A percentile compares a stretch with the other conserved stretches of the same genome.
Conservation (phyloP, 2,797 vertebrate species). For the Hoplostethus atlanticus region DNA sequence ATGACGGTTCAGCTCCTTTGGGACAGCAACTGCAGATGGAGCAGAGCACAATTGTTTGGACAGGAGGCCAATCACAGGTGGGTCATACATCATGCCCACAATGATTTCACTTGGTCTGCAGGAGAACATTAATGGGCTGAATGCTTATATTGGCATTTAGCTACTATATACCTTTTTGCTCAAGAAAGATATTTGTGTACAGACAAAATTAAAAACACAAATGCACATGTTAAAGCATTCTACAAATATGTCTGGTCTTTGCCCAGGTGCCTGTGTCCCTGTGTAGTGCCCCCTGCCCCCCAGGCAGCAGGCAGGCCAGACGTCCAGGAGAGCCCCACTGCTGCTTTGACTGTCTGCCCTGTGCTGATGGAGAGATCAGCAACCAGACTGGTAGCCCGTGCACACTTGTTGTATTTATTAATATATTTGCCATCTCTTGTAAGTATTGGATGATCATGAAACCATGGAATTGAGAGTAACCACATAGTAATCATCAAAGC, state of each 20-base stretch:
- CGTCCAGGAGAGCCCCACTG: constrained; percentile 73
- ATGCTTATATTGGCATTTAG: neutral
- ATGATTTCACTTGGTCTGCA: too few species aligned
- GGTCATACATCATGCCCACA: neutral
- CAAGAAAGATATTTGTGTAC: neutral
- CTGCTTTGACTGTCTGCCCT: constrained; percentile 85
- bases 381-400: constrained; percentile 76
- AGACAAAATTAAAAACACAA: neutral
- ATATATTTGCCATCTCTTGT: neutral
- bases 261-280: constrained; percentile 79
- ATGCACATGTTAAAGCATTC: neutral
- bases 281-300: constrained; percentile 75
- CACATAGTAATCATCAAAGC: too few species aligned
- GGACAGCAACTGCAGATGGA: constrained; percentile 74
- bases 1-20: constrained; percentile 79
- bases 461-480: neutral
- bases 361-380: constrained; percentile 83
- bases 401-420: neutral
- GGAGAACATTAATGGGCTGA: neutral
- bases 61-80: constrained; percentile 71
- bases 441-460: neutral
- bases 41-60: constrained; percentile 73
- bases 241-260: neutral
- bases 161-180: neutral
- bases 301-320: constrained; percentile 78